Base-by-base conservation (phyloP, 2,888 invertebrate genomes). In the Mantis religiosa region DNA sequence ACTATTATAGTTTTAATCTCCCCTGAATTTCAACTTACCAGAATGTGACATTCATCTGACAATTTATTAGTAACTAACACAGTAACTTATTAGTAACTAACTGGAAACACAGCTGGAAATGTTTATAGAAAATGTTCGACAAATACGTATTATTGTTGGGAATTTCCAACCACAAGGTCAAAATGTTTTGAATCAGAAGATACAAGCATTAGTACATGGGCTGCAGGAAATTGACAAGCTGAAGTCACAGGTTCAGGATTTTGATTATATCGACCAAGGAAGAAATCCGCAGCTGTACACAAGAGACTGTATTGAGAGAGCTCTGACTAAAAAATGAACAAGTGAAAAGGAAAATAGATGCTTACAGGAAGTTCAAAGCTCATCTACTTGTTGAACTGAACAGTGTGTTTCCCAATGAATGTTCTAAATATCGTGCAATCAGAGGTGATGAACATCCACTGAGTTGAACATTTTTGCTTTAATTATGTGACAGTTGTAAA, bases 131-230 rank as follows among this genome's bases (percentile, higher is more conserved):
- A 99, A 99, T 94, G 98, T 99, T 3, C 95, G 99, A n/a, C 99
- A 99, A 94, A 97, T 99, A 91, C 97, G 99, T 85, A 99, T 99
- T 89, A 98, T 99, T 91, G 99, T 99, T 0, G 98, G 98, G 92
- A 99, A 99, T 94, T 99, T 99, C 93, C 99, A 99, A 92, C 98
- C 99, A 1, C 98, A 99, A 93, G 99, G 99, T 84, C 99, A 99
- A 93, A 98, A 97, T 93, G 98, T 98, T 20, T 94, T 99, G 84
- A 99, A 99, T 93, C 98, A 98, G 93, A 99, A 99, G 94, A 96
- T 99, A 91, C 98, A 98, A 94, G 96, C 97, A 2, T 94, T 99
- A 91, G 98, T 99, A 0, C 97, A 96, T 91, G 98, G 98, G 9
- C 94, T 99, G 89, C 98, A 99, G 93, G 99, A 99, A 94, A 97